Conservation (phyloP, 2,888 invertebrate genomes). For the Caenorhabditis zanzibari region DNA sequence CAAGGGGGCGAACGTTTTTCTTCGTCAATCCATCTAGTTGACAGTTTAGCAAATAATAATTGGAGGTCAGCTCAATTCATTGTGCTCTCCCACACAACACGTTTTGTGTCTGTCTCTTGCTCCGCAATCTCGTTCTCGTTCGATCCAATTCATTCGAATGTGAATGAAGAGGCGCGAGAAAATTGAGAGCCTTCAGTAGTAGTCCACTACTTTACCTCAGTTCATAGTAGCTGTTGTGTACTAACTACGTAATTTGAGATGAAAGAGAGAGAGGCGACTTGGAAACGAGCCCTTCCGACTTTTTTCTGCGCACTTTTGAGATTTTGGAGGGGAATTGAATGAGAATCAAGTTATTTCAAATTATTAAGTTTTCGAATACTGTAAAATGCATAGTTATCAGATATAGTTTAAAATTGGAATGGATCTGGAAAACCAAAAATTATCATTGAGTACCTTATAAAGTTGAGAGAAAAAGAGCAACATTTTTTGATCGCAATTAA, state of each 20-base stretch:
- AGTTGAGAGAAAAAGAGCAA: too few relatives aligned
- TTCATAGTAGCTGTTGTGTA: slow-evolving; percentile 44
- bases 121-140: slow-evolving; percentile 14
- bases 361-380: too few relatives aligned
- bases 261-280: slow-evolving; percentile 19
- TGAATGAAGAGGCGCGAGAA: slow-evolving; percentile 43
- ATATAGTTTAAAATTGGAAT: too few relatives aligned
- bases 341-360: too few relatives aligned
- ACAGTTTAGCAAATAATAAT: slow-evolving; percentile 61
- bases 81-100: slow-evolving; percentile 9
- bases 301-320: background rate
- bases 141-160: background rate
- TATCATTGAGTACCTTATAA: too few relatives aligned
- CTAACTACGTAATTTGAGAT: slow-evolving; percentile 53
- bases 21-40: slow-evolving; percentile 13
- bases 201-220: slow-evolving; percentile 24
- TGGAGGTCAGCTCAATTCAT: slow-evolving; percentile 56
- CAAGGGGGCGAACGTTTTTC: background rate
- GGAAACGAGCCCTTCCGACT: slow-evolving; percentile 39
- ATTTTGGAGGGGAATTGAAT: background rate
- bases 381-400: too few relatives aligned
- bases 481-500: too few relatives aligned
- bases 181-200: slow-evolving; percentile 23
- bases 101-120: background rate
- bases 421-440: too few relatives aligned